Conservation (phyloP, 2,888 invertebrate genomes). For the Penaeus monodon region DNA sequence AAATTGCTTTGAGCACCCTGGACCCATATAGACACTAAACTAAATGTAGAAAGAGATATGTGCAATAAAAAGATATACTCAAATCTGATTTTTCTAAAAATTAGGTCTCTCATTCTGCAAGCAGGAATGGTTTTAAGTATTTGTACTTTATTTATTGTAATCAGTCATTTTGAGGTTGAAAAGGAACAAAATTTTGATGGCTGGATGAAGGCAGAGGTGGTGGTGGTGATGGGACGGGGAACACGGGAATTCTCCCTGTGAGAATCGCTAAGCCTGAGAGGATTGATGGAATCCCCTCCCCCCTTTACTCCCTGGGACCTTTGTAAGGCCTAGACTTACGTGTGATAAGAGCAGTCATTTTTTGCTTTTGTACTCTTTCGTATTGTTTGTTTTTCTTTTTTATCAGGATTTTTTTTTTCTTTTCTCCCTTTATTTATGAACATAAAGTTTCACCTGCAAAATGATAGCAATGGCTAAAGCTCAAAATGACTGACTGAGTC, state of each 20-base stretch:
- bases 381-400: conserved; percentile 45
- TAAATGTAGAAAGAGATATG: conserved; percentile 43
- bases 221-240: conserved; percentile 49
- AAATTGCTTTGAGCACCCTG: conserved; percentile 53
- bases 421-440: conserved; percentile 39
- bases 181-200: no score
- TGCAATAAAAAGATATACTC: conserved; percentile 58
- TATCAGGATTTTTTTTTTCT: conserved; percentile 35
- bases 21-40: conserved; percentile 38
- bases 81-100: conserved; percentile 36
- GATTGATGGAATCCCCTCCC: conserved; percentile 24
- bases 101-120: conserved; percentile 30
- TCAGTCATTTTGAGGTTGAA: no score
- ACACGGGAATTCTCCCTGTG: conserved; percentile 8
- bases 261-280: conserved; percentile 35
- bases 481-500: conserved; percentile 36
- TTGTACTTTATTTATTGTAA: no score
- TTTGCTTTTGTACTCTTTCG: conserved; percentile 39
- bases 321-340: conserved; percentile 47
- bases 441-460: conserved; percentile 30
- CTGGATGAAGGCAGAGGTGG: conserved; percentile 34
- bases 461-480: conserved; percentile 16
- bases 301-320: conserved; percentile 43
- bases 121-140: conserved; percentile 5
- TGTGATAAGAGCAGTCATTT: conserved; percentile 44